A percentile compares a stretch with the other conserved stretches of the same genome.
phyloP scores from a whole-genome alignment of 2,113 vertebrate genomes.

The Otus sunia region DNA sequence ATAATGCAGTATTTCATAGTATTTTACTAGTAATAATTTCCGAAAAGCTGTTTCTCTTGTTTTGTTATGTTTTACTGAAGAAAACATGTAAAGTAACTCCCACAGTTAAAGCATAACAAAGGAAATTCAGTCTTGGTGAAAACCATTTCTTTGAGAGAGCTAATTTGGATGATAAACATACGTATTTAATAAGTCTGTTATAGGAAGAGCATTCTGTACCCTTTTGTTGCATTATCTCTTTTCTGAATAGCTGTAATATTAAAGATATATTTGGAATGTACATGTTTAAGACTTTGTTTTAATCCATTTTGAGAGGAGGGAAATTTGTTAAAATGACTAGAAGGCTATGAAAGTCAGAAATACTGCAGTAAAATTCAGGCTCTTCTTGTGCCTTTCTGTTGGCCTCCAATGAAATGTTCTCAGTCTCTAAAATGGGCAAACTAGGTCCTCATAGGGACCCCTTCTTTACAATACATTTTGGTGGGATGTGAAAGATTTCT shows the following conservation, averaged over 20 bases:
- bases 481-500: neutral
- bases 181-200: neutral
- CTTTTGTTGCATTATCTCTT: neutral
- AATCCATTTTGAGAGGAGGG: neutral
- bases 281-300: neutral
- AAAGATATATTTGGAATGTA: neutral
- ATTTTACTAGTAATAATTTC: neutral
- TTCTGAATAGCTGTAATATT: neutral
- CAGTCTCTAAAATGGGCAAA: fast-evolving
- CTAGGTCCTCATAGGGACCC: fast-evolving
- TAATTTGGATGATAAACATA: neutral
- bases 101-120: neutral
- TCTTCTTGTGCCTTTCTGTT: neutral
- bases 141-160: neutral
- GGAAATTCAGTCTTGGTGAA: neutral
- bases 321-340: neutral
- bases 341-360: neutral
- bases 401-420: neutral
- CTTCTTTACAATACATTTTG: neutral
- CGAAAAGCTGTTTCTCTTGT: neutral
- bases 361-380: neutral
- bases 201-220: neutral
- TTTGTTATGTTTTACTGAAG: neutral
- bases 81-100: neutral
- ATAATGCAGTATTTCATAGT: neutral